Conservation (phyloP, 2,113 vertebrate genomes). For the Scartelaos histophorus region DNA sequence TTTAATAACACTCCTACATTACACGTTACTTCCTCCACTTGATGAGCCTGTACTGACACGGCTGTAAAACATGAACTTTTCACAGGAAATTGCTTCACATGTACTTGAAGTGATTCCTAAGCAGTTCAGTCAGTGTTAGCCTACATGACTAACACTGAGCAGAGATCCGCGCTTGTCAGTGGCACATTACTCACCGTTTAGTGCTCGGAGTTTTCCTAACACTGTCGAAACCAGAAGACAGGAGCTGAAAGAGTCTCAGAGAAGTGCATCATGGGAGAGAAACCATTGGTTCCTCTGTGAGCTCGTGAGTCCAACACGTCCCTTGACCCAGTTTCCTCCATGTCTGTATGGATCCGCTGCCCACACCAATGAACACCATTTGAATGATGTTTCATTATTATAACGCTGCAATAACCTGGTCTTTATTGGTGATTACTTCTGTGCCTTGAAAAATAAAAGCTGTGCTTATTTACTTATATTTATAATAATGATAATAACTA, state of each 20-base stretch:
- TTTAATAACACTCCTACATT: not conserved
- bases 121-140: conserved; percentile 33
- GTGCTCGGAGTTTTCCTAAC: conserved; percentile 42
- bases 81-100: conserved; percentile 14
- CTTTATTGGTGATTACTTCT: conserved; percentile 15
- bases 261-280: conserved; percentile 26
- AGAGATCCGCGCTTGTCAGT: conserved; percentile 44
- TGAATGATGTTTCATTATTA: conserved; percentile 45
- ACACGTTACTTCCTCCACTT: not conserved
- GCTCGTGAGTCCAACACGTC: conserved; percentile 50
- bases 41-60: not conserved
- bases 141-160: conserved; percentile 39
- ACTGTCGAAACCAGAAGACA: not conserved
- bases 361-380: conserved; percentile 46
- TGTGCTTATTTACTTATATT: too few species aligned
- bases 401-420: conserved; percentile 12
- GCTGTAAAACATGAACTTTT: conserved; percentile 5
- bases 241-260: conserved; percentile 28
- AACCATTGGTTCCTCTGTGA: conserved; percentile 29
- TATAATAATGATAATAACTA: too few species aligned
- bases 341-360: conserved; percentile 58
- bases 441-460: not conserved
- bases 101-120: conserved; percentile 26
- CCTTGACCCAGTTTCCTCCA: conserved; percentile 56
- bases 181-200: conserved; percentile 49